Percentiles rank a stretch among this genome's conserved stretches.
Evolutionary conservation across 2,888 invertebrate genomes (phyloP).

Genomic region (Drosophila infuscata): DNA sequence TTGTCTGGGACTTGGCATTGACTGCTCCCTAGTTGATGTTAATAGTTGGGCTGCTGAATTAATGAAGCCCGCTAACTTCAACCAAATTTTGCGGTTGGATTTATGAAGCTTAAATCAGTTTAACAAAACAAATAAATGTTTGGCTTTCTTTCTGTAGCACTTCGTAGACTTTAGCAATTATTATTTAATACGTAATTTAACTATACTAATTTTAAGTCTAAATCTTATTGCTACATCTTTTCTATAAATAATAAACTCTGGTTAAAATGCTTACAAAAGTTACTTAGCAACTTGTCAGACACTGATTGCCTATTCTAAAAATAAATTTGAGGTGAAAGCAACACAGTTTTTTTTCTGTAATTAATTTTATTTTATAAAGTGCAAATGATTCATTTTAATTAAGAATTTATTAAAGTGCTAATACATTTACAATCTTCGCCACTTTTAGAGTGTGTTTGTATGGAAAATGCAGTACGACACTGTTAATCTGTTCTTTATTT

Average conservation of each 20-base stretch:
- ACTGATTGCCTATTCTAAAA: background rate
- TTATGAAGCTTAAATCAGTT: slow-evolving; percentile 1
- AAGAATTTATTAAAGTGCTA: background rate
- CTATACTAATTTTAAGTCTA: background rate
- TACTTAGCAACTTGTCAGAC: background rate
- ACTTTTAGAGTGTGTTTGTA: background rate
- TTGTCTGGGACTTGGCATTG: slow-evolving; percentile 33
- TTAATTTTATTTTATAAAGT: background rate
- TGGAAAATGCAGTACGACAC: background rate
- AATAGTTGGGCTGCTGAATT: slow-evolving; percentile 58
- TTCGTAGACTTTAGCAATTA: background rate
- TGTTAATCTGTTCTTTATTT: background rate
- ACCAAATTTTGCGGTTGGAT: background rate
- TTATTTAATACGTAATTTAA: background rate
- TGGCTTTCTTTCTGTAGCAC: background rate
- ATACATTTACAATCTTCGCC: background rate
- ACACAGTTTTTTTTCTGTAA: background rate
- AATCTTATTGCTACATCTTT: background rate
- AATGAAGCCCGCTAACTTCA: slow-evolving; percentile 51
- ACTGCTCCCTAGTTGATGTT: slow-evolving; percentile 41
- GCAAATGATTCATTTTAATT: background rate
- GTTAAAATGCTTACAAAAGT: background rate
- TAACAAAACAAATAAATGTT: background rate
- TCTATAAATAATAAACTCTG: background rate
- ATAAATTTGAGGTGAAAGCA: background rate